These are phyloP conservation scores for Tetranychus piercei DNA, from an alignment of 2,888 invertebrate species.

Conservation along the genomic window DNA sequence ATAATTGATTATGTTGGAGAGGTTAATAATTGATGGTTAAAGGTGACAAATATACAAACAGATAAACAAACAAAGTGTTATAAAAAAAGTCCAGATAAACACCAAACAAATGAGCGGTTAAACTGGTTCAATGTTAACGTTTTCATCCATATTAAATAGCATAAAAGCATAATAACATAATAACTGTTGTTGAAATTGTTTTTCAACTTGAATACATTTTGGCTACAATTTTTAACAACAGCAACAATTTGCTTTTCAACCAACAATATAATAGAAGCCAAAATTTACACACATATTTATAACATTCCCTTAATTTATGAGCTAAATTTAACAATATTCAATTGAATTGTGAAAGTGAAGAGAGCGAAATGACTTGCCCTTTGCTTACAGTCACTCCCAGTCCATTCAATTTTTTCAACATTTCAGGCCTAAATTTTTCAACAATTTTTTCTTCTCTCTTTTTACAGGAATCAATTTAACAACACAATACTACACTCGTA, in stretches of 20 bases:
- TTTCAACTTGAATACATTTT: conserved; percentile 1
- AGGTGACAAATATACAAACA: no score
- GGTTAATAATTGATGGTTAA: no score
- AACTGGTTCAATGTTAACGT: no score
- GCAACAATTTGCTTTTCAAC: not conserved
- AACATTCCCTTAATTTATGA: not conserved
- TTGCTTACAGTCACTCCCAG: not conserved
- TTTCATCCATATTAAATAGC: no score
- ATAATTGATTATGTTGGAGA: no score
- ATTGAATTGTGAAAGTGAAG: not conserved
- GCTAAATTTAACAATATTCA: conserved; percentile 1
- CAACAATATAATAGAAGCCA: not conserved
- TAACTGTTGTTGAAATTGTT: not conserved
- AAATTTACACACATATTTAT: not conserved
- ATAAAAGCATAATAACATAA: not conserved
- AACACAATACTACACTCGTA: not conserved
- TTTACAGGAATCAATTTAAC: not conserved
- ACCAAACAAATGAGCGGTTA: no score
- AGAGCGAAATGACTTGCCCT: not conserved
- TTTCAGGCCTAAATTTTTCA: not conserved
- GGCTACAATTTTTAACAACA: not conserved
- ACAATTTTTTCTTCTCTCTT: not conserved
- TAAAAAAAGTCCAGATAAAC: no score
- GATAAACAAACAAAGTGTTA: no score
- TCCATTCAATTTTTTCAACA: not conserved